Percentiles rank a stretch among this genome's conserved stretches.
Conservation (phyloP, 2,113 vertebrate species). For the Esox niger region DNA sequence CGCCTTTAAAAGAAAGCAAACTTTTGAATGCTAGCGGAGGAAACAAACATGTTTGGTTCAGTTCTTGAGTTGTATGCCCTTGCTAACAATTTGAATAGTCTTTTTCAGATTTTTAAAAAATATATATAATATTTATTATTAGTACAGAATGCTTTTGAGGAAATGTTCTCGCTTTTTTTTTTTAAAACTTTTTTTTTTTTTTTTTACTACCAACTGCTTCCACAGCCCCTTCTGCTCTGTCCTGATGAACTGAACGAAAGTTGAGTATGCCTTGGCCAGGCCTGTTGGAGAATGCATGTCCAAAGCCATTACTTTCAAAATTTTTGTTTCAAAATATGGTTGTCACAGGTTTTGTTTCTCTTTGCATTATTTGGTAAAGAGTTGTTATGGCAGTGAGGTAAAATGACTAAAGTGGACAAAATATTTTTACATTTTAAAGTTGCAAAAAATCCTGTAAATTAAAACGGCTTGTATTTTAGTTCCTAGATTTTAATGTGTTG, state of each 20-base stretch:
- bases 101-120: slow-evolving; percentile 71
- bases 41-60: slow-evolving; percentile 45
- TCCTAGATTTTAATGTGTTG: slow-evolving; percentile 57
- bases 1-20: slow-evolving; percentile 34
- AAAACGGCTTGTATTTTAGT: slow-evolving; percentile 45
- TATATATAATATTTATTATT: slow-evolving; percentile 76
- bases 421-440: slow-evolving; percentile 66
- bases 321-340: slow-evolving; percentile 32
- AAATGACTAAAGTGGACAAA: slow-evolving; percentile 60
- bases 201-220: slow-evolving; percentile 1
- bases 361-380: slow-evolving; percentile 41
- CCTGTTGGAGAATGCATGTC: slow-evolving; percentile 56
- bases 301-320: slow-evolving; percentile 50
- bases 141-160: slow-evolving; percentile 50
- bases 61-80: slow-evolving; percentile 43
- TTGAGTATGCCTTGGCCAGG: slow-evolving; percentile 34
- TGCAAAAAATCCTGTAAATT: slow-evolving; percentile 47
- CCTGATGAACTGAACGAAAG: slow-evolving; percentile 26
- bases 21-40: slow-evolving; percentile 38
- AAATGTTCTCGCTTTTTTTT: neutral
- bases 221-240: neutral
- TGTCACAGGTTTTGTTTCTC: slow-evolving; percentile 26
- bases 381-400: slow-evolving; percentile 59
- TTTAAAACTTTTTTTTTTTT: no score
- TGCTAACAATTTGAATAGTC: slow-evolving; percentile 52